These are phyloP conservation scores for Watersipora subatra DNA, from an alignment of 1,140 invertebrate genomes.

Conservation along the genomic window DNA sequence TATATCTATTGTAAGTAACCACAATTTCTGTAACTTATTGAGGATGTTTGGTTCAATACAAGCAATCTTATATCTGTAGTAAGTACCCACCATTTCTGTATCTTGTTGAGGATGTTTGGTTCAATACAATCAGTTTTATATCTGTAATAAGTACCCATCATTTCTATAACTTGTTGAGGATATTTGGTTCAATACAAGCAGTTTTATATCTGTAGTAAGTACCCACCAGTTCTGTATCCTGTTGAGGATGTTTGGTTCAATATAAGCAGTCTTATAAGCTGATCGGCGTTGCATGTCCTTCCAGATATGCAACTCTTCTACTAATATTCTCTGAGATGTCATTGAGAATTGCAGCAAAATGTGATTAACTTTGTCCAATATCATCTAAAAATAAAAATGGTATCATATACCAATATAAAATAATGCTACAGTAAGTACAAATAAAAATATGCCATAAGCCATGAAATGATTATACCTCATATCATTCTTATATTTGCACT, in stretches of 20 bases:
- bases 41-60: background rate
- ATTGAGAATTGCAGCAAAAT: background rate
- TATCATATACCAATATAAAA: too few relatives aligned
- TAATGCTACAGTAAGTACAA: too few relatives aligned
- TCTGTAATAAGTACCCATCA: too few relatives aligned
- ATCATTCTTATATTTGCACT: too few relatives aligned
- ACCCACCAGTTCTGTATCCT: background rate
- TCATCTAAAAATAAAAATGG: background rate
- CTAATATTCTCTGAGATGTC: background rate
- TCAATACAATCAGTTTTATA: background rate
- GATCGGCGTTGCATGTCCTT: background rate
- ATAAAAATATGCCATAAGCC: too few relatives aligned
- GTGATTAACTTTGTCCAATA: background rate
- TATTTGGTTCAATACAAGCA: background rate
- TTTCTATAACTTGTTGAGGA: too few relatives aligned
- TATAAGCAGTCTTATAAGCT: background rate
- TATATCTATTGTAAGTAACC: too few relatives aligned
- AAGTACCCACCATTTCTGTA: too few relatives aligned
- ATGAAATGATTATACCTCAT: too few relatives aligned
- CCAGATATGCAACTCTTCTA: background rate
- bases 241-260: background rate
- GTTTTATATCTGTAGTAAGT: background rate
- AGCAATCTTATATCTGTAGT: background rate
- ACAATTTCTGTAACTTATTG: too few relatives aligned
- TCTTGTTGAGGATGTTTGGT: background rate